Percentiles rank a stretch among this genome's conserved stretches.
These are phyloP conservation scores for Folsomia candida DNA, from an alignment of 2,888 invertebrate species.

Conservation along the genomic window DNA sequence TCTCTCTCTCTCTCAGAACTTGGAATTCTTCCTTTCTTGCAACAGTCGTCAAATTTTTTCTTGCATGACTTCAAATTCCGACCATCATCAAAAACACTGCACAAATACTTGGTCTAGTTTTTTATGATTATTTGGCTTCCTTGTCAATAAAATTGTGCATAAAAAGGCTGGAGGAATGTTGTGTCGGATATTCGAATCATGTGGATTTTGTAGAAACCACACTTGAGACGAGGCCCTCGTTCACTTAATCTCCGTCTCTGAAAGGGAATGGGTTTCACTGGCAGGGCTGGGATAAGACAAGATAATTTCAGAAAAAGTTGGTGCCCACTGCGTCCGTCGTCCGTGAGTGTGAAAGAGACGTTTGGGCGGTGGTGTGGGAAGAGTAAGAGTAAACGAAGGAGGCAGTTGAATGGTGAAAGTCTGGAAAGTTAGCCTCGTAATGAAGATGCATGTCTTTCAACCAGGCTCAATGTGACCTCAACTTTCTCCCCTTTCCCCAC, in stretches of 20 bases:
- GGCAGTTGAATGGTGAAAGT: background rate
- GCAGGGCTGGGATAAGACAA: background rate
- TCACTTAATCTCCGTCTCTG: background rate
- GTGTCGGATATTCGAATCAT: no score
- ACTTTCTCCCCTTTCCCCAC: background rate
- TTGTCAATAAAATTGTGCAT: no score
- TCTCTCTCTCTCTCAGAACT: no score
- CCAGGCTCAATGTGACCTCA: background rate
- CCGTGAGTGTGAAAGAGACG: background rate
- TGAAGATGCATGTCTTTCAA: slow-evolving; percentile 13
- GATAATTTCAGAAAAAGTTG: background rate
- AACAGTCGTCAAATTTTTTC: no score
- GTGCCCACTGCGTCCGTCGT: background rate
- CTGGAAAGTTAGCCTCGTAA: slow-evolving; percentile 3
- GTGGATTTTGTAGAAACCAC: no score
- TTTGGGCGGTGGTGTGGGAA: background rate
- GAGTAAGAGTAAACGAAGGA: background rate
- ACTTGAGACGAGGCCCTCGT: background rate
- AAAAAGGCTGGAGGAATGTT: no score
- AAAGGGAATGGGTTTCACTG: background rate
- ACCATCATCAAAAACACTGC: no score
- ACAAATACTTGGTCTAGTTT: no score
- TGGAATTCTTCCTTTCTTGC: no score
- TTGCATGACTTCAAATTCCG: no score
- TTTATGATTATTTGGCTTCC: no score